Evolutionary conservation across 2,888 invertebrate genomes (phyloP).

Genomic region (Meliscaeva auricollis): DNA sequence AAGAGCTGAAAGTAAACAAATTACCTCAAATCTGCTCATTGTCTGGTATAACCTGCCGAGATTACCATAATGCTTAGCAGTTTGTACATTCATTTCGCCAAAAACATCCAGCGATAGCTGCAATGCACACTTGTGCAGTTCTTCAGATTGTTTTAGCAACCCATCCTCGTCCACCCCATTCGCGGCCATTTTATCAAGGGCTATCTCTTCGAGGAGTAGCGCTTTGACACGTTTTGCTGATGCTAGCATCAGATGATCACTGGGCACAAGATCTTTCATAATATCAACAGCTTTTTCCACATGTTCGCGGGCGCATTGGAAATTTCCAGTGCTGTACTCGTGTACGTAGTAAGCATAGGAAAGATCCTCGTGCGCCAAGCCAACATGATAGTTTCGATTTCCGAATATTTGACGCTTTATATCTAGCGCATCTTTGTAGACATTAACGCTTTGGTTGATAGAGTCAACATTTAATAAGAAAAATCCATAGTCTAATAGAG

Average conservation of each 20-base stretch:
- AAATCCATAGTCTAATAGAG: constrained; percentile 95
- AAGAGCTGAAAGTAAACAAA: constrained; percentile 46
- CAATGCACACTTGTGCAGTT: constrained; percentile 93
- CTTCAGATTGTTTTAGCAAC: constrained; percentile 91
- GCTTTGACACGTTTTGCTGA: constrained; percentile 97
- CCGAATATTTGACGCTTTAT: constrained; percentile 92
- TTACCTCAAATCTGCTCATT: constrained; percentile 93
- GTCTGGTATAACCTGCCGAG: constrained; percentile 97
- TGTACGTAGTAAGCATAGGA: constrained; percentile 97
- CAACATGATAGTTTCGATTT: constrained; percentile 93
- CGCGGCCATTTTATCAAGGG: constrained; percentile 89
- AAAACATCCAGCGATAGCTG: constrained; percentile 92
- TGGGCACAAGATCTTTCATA: constrained; percentile 91
- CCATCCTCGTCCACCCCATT: constrained; percentile 85
- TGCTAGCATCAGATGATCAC: constrained; percentile 93
- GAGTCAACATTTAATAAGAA: constrained; percentile 95
- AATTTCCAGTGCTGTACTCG: constrained; percentile 95
- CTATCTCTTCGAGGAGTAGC: constrained; percentile 96
- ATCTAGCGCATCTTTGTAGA: constrained; percentile 91
- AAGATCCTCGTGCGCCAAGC: constrained; percentile 95
- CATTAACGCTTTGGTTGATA: constrained; percentile 92
- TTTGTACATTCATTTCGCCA: constrained; percentile 97
- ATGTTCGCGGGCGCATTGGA: constrained; percentile 92
- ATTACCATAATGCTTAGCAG: constrained; percentile 98
- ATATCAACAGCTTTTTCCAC: constrained; percentile 93